Conservation (phyloP, 92 coral and sea anemone species). For the Zoanthus solanderi region DNA sequence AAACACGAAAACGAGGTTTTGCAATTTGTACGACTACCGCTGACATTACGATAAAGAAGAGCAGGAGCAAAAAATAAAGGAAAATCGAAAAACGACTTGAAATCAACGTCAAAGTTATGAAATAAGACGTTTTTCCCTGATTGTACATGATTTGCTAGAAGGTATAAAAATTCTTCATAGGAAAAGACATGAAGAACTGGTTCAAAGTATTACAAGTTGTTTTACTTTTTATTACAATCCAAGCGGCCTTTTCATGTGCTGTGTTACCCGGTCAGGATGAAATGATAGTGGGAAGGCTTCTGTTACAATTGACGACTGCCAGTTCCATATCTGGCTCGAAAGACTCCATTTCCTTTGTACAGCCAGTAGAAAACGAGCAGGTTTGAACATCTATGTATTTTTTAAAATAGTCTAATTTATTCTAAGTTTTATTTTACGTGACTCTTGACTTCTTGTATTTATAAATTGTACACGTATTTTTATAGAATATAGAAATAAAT, state of each 20-base stretch:
- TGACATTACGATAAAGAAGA: no score
- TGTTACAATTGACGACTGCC: constrained; percentile 44
- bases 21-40: no score
- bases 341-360: constrained; percentile 75
- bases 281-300: constrained; percentile 76
- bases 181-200: constrained; percentile 60
- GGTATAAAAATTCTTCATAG: constrained; percentile 50
- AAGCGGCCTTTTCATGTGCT: constrained; percentile 79
- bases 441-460: no score
- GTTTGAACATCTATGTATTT: constrained; percentile 42
- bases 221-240: constrained; percentile 71
- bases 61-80: no score
- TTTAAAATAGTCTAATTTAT: no score
- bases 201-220: constrained; percentile 62
- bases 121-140: background rate
- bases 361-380: constrained; percentile 79
- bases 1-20: no score
- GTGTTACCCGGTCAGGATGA: constrained; percentile 82
- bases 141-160: background rate
- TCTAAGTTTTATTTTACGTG: background rate
- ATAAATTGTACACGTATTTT: no score
- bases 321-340: constrained; percentile 35
- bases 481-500: no score
- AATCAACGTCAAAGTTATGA: no score
- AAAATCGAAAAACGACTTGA: no score